These are phyloP conservation scores for Anastrepha ludens DNA, from an alignment of 1,140 invertebrate species.

Conservation along the genomic window DNA sequence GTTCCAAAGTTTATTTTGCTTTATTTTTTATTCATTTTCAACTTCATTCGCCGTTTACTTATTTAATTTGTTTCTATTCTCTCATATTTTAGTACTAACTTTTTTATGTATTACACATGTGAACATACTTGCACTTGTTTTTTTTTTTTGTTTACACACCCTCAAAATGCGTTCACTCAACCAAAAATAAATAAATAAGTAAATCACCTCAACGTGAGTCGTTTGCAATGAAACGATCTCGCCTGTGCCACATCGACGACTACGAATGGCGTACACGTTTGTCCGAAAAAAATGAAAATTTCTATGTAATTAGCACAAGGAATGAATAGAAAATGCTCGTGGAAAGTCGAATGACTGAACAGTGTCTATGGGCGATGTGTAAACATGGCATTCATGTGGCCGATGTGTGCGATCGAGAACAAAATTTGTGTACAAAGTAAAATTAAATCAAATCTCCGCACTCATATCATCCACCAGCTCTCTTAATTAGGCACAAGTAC, in stretches of 20 bases:
- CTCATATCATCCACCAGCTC: background rate
- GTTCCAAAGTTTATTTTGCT: background rate
- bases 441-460: background rate
- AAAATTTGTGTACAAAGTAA: background rate
- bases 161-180: too few relatives aligned
- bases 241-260: constrained; percentile 20
- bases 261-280: background rate
- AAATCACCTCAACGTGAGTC: background rate
- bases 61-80: background rate
- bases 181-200: too few relatives aligned
- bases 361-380: background rate
- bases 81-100: background rate
- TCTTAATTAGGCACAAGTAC: background rate
- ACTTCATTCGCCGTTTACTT: background rate
- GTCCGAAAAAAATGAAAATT: background rate
- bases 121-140: background rate
- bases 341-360: constrained; percentile 37
- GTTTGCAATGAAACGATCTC: constrained; percentile 32
- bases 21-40: background rate
- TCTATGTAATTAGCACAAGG: background rate
- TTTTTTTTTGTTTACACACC: constrained; percentile 13
- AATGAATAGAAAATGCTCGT: constrained; percentile 16
- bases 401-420: background rate
- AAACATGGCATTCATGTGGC: background rate
- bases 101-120: background rate